phyloP scores from a whole-genome alignment of 2,797 vertebrate genomes.

The Macrochelys suwanniensis region DNA sequence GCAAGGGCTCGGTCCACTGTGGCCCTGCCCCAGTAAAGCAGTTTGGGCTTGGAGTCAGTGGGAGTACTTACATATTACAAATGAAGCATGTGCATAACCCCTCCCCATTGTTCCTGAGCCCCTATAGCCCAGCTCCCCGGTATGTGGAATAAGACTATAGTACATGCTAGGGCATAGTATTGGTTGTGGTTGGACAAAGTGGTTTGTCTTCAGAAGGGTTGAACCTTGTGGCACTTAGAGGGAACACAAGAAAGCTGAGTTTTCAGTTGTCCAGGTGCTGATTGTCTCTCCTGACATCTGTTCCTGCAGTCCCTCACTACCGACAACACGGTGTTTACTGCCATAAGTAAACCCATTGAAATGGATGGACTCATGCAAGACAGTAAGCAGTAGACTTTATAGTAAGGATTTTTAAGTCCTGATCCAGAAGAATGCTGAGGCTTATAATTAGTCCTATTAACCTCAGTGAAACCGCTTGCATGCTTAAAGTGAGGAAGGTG shows the following conservation, averaged over 20 bases:
- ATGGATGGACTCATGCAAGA: slow-evolving; percentile 45
- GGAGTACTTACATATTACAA: background rate
- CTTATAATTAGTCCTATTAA: background rate
- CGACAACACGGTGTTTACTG: slow-evolving; percentile 36
- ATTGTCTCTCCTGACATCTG: slow-evolving; percentile 27
- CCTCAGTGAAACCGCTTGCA: background rate
- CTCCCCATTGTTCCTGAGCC: accelerated
- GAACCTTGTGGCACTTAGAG: background rate
- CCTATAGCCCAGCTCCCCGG: accelerated
- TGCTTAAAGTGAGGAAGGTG: background rate
- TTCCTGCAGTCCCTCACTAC: slow-evolving; percentile 62
- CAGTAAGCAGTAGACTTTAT: slow-evolving; percentile 41
- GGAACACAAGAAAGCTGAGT: background rate
- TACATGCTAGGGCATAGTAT: accelerated
- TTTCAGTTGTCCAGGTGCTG: background rate
- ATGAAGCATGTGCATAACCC: background rate
- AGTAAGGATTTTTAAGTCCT: slow-evolving; percentile 32
- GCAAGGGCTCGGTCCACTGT: background rate
- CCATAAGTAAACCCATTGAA: background rate
- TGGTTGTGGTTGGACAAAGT: background rate
- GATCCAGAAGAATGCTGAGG: background rate
- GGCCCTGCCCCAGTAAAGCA: slow-evolving; percentile 3
- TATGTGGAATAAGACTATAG: accelerated
- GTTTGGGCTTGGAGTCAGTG: background rate
- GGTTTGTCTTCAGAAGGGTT: background rate